Evolutionary conservation across 2,888 invertebrate species (phyloP).

Genomic region (Andrena dorsata): DNA sequence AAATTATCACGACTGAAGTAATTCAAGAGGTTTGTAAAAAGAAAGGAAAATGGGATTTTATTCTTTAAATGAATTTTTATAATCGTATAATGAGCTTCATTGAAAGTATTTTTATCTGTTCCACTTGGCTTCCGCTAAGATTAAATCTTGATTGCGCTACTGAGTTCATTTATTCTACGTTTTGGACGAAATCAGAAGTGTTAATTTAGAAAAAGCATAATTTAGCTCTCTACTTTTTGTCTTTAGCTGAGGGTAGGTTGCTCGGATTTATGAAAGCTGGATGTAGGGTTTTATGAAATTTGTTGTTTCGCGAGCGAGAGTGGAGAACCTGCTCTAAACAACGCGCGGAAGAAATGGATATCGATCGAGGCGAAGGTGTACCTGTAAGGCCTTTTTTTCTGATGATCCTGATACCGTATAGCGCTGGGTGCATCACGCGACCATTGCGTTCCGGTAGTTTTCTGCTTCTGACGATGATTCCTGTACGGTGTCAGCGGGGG

Average conservation of each 20-base stretch:
- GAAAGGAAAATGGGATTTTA: no score
- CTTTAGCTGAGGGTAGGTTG: background rate
- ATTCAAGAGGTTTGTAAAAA: no score
- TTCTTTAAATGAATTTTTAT: no score
- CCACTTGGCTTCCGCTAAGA: no score
- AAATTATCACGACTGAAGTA: no score
- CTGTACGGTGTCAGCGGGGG: slow-evolving; percentile 80
- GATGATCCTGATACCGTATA: slow-evolving; percentile 69
- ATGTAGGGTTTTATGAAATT: background rate
- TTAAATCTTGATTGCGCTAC: no score
- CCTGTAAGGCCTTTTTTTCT: slow-evolving; percentile 81
- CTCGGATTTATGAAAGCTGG: background rate
- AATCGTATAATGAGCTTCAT: no score
- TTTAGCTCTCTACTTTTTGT: no score
- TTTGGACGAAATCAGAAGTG: no score
- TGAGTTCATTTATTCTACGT: no score
- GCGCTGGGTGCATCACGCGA: slow-evolving; percentile 57
- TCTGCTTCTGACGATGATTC: slow-evolving; percentile 70
- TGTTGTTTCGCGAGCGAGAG: background rate
- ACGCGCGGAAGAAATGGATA: slow-evolving; percentile 37
- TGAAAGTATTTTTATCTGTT: no score
- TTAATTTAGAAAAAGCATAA: no score
- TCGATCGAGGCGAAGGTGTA: slow-evolving; percentile 63
- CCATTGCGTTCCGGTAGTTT: slow-evolving; percentile 63
- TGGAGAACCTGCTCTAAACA: slow-evolving; percentile 19